These are phyloP conservation scores for Ochropleura leucogaster DNA, from an alignment of 2,888 invertebrate genomes.

Conservation along the genomic window DNA sequence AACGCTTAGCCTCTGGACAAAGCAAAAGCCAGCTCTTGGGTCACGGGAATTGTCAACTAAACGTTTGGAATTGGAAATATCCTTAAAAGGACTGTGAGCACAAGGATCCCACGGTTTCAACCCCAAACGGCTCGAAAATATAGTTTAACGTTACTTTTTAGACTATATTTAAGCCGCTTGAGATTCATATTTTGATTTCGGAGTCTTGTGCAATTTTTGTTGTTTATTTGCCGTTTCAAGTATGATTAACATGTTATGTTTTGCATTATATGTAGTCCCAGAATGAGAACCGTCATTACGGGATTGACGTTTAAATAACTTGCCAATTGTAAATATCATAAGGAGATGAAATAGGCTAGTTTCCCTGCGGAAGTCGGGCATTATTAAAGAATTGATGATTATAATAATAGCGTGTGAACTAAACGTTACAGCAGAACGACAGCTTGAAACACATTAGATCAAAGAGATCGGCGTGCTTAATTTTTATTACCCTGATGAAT, in stretches of 20 bases:
- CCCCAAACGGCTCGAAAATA: too few relatives aligned
- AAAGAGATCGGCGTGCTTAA: conserved; percentile 69
- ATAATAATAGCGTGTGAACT: conserved; percentile 39
- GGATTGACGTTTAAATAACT: conserved; percentile 1
- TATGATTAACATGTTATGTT: background rate
- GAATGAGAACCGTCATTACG: conserved; percentile 18
- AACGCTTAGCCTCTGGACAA: too few relatives aligned
- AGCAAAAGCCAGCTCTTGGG: too few relatives aligned
- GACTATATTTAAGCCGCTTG: too few relatives aligned
- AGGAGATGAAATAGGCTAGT: background rate
- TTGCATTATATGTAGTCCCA: conserved; percentile 8
- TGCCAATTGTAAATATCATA: conserved; percentile 16
- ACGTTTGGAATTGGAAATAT: too few relatives aligned
- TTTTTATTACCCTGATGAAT: conserved; percentile 69
- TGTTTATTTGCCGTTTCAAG: background rate
- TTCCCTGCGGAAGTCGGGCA: background rate
- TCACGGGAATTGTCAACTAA: too few relatives aligned
- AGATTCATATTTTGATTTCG: background rate
- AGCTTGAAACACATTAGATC: conserved; percentile 63
- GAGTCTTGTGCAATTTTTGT: background rate
- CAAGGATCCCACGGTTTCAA: too few relatives aligned
- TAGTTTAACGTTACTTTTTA: too few relatives aligned
- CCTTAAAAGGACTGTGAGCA: too few relatives aligned
- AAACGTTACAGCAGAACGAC: conserved; percentile 36
- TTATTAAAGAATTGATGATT: conserved; percentile 11